Evolutionary conservation across 1,140 invertebrate species (phyloP), one percentile per base, ranked within the genome.

Genomic region (Kradibia gibbosae): DNA sequence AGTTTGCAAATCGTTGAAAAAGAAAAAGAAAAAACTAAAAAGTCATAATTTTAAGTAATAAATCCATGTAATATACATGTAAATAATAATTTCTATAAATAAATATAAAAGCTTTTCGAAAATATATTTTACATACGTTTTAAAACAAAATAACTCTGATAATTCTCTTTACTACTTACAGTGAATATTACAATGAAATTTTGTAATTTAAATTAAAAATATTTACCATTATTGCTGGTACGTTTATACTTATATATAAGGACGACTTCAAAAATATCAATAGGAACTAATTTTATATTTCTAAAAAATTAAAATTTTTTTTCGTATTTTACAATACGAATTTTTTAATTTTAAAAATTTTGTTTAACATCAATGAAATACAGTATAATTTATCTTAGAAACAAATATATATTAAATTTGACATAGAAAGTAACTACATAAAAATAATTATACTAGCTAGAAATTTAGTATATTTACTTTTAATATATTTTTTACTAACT

Each of bases 21-120:
- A 81, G 42, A 83, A 85, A 81, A 82, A n/a, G n/a, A n/a, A 85
- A 31, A 83, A 84, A 22, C 34, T 17, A 0, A 82, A 57, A 39
- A 39, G 71, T 57, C 36, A 53, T 45, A 73, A 62, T 78, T 55
- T 78, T 25, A 74, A 78, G 48, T 81, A 74, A 78, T 48, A 0
- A 55, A 45, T 53, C 55, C 60, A 36, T 62, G 17, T 60, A 34
- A 48, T 50, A 57, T 48, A 28, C 45, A 60, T 81, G 80, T 81
- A 76, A 70, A 81, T 77, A 81, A 45, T 75, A 20, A 36, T 67
- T 70, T 22, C 36, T 74, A 67, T 65, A 25, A 80, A 71, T 60
- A 48, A 48, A 36, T 50, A 70, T 74, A 50, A 25, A 62, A 67
- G 71, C 50, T 57, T 75, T 65, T 60, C 48, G 71, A 36, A 39